These are phyloP conservation scores for Paelopatides confundens DNA, from an alignment of 53 echinoderm and acorn worm species.

Conservation along the genomic window DNA sequence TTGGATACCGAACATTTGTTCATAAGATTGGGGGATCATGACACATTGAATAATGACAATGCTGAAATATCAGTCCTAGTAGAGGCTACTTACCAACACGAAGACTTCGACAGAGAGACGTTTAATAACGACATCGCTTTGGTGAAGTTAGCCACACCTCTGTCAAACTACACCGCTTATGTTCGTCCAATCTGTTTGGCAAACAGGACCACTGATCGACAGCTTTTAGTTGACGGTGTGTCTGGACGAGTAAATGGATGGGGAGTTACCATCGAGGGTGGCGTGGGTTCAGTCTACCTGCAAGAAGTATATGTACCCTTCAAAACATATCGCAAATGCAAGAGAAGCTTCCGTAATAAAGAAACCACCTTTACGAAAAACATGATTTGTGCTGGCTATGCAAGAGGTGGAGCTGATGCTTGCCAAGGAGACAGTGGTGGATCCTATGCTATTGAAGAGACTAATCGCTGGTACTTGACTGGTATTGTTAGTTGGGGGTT, in stretches of 20 bases:
- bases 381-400: conserved; percentile 91
- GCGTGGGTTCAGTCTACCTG: conserved; percentile 61
- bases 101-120: conserved; percentile 45
- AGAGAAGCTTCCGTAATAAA: neutral
- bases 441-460: conserved; percentile 58
- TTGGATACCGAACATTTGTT: neutral
- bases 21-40: conserved; percentile 82
- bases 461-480: conserved; percentile 74
- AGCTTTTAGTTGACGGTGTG: conserved; percentile 25
- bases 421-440: conserved; percentile 95
- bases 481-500: conserved; percentile 88
- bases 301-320: conserved; percentile 71
- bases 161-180: conserved; percentile 62
- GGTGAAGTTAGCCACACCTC: conserved; percentile 56
- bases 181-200: conserved; percentile 83
- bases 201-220: conserved; percentile 8
- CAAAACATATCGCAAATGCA: conserved; percentile 46
- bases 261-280: conserved; percentile 71
- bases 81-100: conserved; percentile 52
- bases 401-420: neutral
- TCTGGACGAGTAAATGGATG: conserved; percentile 73
- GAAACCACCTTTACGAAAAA: conserved; percentile 38
- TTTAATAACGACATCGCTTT: conserved; percentile 84
- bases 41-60: conserved; percentile 42
- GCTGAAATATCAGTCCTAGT: conserved; percentile 53